Evolutionary conservation across 2,888 invertebrate species (phyloP).

Genomic region (Aleiodes testaceus): DNA sequence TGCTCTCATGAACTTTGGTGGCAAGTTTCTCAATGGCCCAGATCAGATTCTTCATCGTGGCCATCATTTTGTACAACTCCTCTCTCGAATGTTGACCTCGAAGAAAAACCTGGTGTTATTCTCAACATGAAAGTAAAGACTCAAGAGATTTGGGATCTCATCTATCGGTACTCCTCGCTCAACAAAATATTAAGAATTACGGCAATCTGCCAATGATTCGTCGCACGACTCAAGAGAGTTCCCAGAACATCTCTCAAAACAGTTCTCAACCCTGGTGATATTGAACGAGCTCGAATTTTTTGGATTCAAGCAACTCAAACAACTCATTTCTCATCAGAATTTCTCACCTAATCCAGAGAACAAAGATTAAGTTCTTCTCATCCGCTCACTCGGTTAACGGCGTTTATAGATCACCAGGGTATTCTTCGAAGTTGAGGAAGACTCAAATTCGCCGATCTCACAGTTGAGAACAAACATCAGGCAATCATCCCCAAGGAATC

Average conservation of each 20-base stretch:
- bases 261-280: neutral
- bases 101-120: slow-evolving; percentile 5
- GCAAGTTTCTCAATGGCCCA: slow-evolving; percentile 31
- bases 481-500: neutral
- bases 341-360: slow-evolving; percentile 1
- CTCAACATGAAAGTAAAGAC: neutral
- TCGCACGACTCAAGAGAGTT: neutral
- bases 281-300: neutral
- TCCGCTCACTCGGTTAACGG: neutral
- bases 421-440: slow-evolving; percentile 9
- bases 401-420: slow-evolving; percentile 19
- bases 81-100: neutral
- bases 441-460: neutral
- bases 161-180: too few relatives aligned
- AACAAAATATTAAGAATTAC: neutral
- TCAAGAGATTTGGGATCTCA: neutral
- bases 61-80: neutral
- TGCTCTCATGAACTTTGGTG: slow-evolving; percentile 12
- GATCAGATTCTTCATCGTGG: neutral
- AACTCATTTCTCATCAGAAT: neutral
- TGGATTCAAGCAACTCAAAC: neutral
- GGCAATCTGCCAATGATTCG: neutral
- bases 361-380: neutral
- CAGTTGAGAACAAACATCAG: neutral
- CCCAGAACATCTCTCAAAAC: neutral